Percentiles rank a stretch among this genome's conserved stretches.
Evolutionary conservation across 2,888 invertebrate species (phyloP).

Genomic region (Hirtodrosophila duncani): DNA sequence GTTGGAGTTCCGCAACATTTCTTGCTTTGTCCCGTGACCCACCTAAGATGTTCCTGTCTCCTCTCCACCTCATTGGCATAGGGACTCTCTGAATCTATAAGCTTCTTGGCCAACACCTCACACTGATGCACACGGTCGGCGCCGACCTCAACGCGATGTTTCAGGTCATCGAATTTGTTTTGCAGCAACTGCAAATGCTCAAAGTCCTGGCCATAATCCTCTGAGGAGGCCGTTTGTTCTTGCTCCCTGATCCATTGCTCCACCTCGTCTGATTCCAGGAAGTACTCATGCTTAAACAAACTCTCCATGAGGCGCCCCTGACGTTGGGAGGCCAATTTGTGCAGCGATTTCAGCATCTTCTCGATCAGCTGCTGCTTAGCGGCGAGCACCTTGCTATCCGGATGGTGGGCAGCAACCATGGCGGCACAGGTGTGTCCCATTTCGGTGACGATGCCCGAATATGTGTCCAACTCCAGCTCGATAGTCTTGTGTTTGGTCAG

Average conservation of each 20-base stretch:
- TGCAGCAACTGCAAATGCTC: slow-evolving; percentile 92
- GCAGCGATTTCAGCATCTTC: slow-evolving; percentile 88
- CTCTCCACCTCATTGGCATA: slow-evolving; percentile 91
- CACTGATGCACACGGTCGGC: slow-evolving; percentile 94
- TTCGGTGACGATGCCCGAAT: slow-evolving; percentile 93
- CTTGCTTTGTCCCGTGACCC: no score
- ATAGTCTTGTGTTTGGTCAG: slow-evolving; percentile 96
- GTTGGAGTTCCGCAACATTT: no score
- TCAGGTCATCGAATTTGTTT: slow-evolving; percentile 95
- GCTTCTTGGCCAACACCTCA: slow-evolving; percentile 92
- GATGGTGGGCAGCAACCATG: slow-evolving; percentile 89
- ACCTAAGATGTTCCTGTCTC: slow-evolving; percentile 92
- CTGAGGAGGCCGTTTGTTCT: slow-evolving; percentile 90
- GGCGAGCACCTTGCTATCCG: slow-evolving; percentile 89
- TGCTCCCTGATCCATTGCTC: slow-evolving; percentile 96
- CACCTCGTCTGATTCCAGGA: slow-evolving; percentile 92
- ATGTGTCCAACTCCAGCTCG: slow-evolving; percentile 93
- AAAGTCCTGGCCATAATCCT: slow-evolving; percentile 96
- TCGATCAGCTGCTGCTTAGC: slow-evolving; percentile 87
- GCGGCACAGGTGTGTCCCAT: slow-evolving; percentile 92
- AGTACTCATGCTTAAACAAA: slow-evolving; percentile 93
- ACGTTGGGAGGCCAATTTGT: slow-evolving; percentile 87
- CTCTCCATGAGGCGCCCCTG: slow-evolving; percentile 94
- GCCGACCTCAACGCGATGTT: slow-evolving; percentile 92
- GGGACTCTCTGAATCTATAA: slow-evolving; percentile 90